These are phyloP conservation scores for Nylanderia fulva DNA, from an alignment of 1,140 invertebrate species.

Conservation along the genomic window DNA sequence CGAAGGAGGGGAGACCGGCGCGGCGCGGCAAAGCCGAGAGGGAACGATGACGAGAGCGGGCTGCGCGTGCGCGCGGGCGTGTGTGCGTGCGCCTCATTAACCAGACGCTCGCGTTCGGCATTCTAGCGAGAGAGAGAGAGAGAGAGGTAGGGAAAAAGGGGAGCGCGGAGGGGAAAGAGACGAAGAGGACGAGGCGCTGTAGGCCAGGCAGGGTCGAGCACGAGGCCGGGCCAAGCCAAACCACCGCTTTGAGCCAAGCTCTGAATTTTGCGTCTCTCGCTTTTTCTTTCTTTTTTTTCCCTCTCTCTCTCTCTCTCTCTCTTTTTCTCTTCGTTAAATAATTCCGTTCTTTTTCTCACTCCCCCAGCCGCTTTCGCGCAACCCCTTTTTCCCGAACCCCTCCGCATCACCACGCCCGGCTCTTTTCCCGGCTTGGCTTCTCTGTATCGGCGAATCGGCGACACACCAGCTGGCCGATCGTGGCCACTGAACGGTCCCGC, in stretches of 20 bases:
- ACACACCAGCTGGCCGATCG: conserved; percentile 80
- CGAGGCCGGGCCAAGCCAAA: conserved; percentile 67
- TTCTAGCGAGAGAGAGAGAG: conserved; percentile 59
- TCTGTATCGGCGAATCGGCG: conserved; percentile 74
- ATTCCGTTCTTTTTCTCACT: conserved; percentile 34
- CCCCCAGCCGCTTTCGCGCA: neutral
- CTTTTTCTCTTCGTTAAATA: neutral
- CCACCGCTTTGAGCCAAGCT: conserved; percentile 40
- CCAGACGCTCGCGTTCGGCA: conserved; percentile 76
- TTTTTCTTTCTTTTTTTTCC: conserved; percentile 3
- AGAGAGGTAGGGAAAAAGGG: conserved; percentile 56
- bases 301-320: conserved; percentile 35
- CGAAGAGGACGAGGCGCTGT: conserved; percentile 45
- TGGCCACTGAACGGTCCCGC: conserved; percentile 78
- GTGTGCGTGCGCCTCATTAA: conserved; percentile 82
- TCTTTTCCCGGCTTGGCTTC: conserved; percentile 52
- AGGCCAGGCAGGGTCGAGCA: conserved; percentile 70
- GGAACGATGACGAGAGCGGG: conserved; percentile 66
- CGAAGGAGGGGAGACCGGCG: conserved; percentile 65
- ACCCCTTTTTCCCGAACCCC: conserved; percentile 42
- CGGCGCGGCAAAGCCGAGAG: conserved; percentile 19
- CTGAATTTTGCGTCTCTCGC: conserved; percentile 54
- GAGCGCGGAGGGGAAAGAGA: conserved; percentile 11
- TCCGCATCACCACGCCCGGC: conserved; percentile 28
- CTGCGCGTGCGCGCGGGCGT: conserved; percentile 79